Evolutionary conservation across 2,888 invertebrate genomes (phyloP).

Genomic region (Trimorus sp.): DNA sequence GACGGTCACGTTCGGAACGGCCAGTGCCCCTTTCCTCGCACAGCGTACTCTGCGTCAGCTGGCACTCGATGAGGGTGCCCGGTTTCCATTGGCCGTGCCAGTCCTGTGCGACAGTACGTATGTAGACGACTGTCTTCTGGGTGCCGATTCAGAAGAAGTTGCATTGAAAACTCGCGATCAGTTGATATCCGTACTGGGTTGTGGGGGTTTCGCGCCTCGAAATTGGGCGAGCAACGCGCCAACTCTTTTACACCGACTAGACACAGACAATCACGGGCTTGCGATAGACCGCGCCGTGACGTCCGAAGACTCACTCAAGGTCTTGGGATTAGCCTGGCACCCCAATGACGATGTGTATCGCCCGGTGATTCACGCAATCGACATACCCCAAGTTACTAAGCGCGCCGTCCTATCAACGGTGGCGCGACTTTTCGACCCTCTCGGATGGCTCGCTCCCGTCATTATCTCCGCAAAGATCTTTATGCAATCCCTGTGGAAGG

Average conservation of each 20-base stretch:
- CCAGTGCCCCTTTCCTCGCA: not conserved
- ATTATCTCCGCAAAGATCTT: not conserved
- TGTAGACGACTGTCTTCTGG: not conserved
- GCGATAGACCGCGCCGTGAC: too few species aligned
- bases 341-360: too few species aligned
- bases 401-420: not conserved
- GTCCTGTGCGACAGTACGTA: not conserved
- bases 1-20: not conserved
- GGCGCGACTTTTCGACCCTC: not conserved
- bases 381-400: not conserved
- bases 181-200: too few species aligned
- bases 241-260: too few species aligned
- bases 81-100: not conserved
- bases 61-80: not conserved
- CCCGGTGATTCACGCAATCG: too few species aligned
- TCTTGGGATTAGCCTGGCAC: too few species aligned
- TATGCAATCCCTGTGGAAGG: not conserved
- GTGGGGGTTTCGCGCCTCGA: too few species aligned
- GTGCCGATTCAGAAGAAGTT: not conserved
- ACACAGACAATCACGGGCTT: too few species aligned
- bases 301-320: too few species aligned
- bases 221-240: too few species aligned
- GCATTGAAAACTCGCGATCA: too few species aligned
- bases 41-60: not conserved
- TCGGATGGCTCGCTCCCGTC: not conserved